Base-by-base conservation (phyloP, 1,140 invertebrate genomes). In the Luehdorfia chinensis region DNA sequence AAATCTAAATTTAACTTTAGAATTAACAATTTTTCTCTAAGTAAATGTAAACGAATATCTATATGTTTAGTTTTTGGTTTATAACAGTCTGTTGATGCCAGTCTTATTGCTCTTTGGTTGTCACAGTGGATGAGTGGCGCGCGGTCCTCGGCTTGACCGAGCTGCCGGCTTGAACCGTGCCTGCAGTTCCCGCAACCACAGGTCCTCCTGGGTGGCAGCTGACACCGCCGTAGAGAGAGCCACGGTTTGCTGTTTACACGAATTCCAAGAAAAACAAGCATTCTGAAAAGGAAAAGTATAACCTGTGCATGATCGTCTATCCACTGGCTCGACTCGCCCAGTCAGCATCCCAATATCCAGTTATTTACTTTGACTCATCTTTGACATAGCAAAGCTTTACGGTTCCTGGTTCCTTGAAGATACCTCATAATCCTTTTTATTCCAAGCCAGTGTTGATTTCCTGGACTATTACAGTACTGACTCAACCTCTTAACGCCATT, bases 331-430 rank as follows among this genome's bases (percentile, higher is more conserved):
- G n/a, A n/a, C n/a, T n/a, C n/a, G n/a, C n/a, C 55, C 60, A 67
- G 30, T 64, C 64, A 23, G 60, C 54, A 54, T 67, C 57, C 46
- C 60, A 66, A 41, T 53, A 79, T n/a, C 68, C 75, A n/a, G n/a
- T n/a, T n/a, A 15, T 13, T 41, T 52, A 77, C 36, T 11, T 59
- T 47, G 12, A 18, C 3, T 48, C 33, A 23, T 60, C 43, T 45
- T 60, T 60, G 12, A 31, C 9, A 59, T 57, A 65, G 14, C n/a
- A 21, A 14, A 61, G 9, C 19, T 53, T 59, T 4, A 48, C n/a
- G 18, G 12, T 50, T 18, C 33, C 48, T 59, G 4, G 52, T 58
- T 19, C 45, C 50, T 23, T 64, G 46, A 2, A 69, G 52, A 44
- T 63, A 61, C 44, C 53, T 59, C 25, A 63, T 50, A 6, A 66